Conservation (phyloP, 2,888 invertebrate genomes). For the Amblyjoppa fuscipennis region DNA sequence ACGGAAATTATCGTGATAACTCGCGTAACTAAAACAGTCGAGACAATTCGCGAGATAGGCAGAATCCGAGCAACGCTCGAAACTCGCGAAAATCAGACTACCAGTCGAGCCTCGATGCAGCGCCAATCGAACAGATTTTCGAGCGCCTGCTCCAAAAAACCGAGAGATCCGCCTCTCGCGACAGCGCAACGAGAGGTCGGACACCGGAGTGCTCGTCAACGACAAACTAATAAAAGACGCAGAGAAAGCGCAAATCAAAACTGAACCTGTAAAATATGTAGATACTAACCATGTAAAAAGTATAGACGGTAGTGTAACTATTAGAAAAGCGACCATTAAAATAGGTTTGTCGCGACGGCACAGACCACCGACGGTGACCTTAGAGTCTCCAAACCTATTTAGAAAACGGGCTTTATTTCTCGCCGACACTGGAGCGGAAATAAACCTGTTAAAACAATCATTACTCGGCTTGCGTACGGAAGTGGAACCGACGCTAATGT, state of each 20-base stretch:
- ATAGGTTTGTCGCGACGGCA: constrained; percentile 5
- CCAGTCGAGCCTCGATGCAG: neutral
- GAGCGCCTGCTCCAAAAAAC: no score
- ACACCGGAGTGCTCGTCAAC: no score
- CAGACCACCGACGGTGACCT: constrained; percentile 22
- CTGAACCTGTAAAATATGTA: no score
- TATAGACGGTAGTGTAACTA: no score
- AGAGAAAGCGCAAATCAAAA: no score
- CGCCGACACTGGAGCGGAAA: no score
- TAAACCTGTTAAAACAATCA: neutral
- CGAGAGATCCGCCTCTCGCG: no score
- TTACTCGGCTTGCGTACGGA: neutral
- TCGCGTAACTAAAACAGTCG: neutral
- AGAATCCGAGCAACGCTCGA: neutral
- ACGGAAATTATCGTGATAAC: neutral
- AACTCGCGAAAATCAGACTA: neutral
- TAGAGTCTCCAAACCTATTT: neutral
- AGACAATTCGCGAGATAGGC: neutral
- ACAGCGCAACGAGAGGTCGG: no score
- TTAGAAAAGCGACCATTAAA: neutral
- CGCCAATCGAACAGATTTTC: neutral
- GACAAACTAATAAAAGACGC: no score
- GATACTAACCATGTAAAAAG: no score
- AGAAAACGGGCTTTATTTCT: no score
- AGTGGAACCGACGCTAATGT: neutral